Evolutionary conservation across 92 coral and sea anemone species (phyloP), one percentile per base, ranked within the genome.

Genomic region (Micromussa lordhowensis): DNA sequence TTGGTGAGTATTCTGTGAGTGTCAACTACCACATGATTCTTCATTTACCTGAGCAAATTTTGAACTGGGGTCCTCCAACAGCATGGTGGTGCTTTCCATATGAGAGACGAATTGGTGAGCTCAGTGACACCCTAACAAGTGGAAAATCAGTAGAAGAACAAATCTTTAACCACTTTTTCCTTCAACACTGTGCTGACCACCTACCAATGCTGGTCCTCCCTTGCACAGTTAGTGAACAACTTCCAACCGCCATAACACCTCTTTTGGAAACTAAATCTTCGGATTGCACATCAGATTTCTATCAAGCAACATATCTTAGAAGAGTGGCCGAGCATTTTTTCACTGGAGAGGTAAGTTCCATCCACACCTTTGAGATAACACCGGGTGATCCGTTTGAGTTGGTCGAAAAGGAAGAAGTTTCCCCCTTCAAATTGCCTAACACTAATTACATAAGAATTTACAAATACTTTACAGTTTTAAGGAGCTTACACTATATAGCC

Each of bases 51-150:
- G 78, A 86, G 11, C 87, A 79, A 64, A 66, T 91, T 34, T 71
- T 63, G 71, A 76, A 91, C 72, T 79, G 83, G 78, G 93, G 90
- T 55, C 87, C 90, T 79, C 81, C 84, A 29, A 75, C 82, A 13
- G 93, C 87, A 22, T 74, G 76, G 64, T 91, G 93, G 88, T 91
- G 90, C 61, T 91, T 91, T 49, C 90, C 90, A 16, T 91, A 85
- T 35, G 93, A 91, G n/a, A 77, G 88, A 13, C 32, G 64, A 21
- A 91, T 85, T 75, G 90, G 93, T 4, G 81, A 61, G 54, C 77
- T 91, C 40, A 78, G 53, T 84, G 72, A 77, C 28, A 79, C 61
- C 22, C 90, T 74, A 59, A 68, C 80, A 28, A 80, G 87, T 90
- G 90, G 93, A 31, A 90, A 78, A 75, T 71, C 68, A 36, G 74